phyloP scores from a whole-genome alignment of 2,888 invertebrate genomes.

The Acanthosoma haemorrhoidale region DNA sequence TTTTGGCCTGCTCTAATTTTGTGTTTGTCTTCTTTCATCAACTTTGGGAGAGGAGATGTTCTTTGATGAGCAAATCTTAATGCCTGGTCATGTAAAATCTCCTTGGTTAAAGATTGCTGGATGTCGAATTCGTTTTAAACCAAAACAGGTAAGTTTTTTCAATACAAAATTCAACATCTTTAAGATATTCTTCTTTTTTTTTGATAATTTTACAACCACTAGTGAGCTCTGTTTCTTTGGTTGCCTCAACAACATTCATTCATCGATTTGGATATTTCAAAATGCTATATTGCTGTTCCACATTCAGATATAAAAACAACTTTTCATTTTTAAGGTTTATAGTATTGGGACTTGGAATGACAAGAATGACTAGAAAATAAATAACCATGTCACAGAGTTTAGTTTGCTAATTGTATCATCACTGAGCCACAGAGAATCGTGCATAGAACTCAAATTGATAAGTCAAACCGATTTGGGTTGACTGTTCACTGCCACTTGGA shows the following conservation, averaged over 20 bases:
- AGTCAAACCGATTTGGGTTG: too few species aligned
- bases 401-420: too few species aligned
- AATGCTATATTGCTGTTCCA: too few species aligned
- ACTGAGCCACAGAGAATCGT: too few species aligned
- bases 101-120: conserved; percentile 25
- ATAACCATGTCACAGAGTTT: too few species aligned
- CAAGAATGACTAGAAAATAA: too few species aligned
- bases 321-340: too few species aligned
- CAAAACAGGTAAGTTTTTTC: conserved; percentile 9
- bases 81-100: conserved; percentile 26
- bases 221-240: conserved; percentile 12
- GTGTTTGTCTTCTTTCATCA: neutral
- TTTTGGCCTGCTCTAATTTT: neutral
- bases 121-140: conserved; percentile 25
- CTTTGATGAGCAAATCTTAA: conserved; percentile 14
- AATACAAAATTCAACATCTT: conserved; percentile 17
- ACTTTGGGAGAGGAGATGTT: conserved; percentile 22
- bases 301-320: too few species aligned
- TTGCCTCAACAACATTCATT: conserved; percentile 16
- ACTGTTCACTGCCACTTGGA: too few species aligned
- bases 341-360: too few species aligned
- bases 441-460: too few species aligned
- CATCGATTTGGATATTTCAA: too few species aligned
- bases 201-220: conserved; percentile 17
- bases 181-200: conserved; percentile 12